Evolutionary conservation across 2,888 invertebrate species (phyloP).

Genomic region (Ornithoptera alexandrae): DNA sequence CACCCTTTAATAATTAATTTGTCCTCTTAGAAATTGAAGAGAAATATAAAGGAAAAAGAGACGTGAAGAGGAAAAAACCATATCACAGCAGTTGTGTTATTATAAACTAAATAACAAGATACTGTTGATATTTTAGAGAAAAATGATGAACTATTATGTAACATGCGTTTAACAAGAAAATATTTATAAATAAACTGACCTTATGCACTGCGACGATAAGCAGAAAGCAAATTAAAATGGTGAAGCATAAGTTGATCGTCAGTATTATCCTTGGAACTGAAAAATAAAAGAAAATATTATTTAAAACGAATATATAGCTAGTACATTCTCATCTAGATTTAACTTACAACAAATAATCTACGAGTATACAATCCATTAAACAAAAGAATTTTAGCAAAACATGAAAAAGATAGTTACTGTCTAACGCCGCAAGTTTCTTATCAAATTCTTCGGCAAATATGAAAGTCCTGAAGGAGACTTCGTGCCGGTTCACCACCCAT

Average conservation of each 20-base stretch:
- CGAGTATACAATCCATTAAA: too few relatives aligned
- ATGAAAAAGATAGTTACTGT: slow-evolving; percentile 70
- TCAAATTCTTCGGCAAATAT: slow-evolving; percentile 83
- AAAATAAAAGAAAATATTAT: slow-evolving; percentile 45
- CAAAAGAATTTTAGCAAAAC: slow-evolving; percentile 6
- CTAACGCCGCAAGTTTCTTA: slow-evolving; percentile 80
- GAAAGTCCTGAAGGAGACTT: slow-evolving; percentile 87
- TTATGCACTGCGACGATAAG: slow-evolving; percentile 87
- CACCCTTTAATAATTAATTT: background rate
- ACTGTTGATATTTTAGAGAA: background rate
- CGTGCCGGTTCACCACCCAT: slow-evolving; percentile 77
- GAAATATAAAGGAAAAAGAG: background rate
- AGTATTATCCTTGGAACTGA: slow-evolving; percentile 87
- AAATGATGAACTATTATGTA: background rate
- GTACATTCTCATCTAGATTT: too few relatives aligned
- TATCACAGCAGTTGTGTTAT: too few relatives aligned
- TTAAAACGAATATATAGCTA: background rate
- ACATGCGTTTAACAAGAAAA: background rate
- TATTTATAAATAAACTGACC: slow-evolving; percentile 71
- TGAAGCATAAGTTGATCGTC: slow-evolving; percentile 89
- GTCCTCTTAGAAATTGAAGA: background rate
- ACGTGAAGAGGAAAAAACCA: too few relatives aligned
- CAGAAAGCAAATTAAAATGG: slow-evolving; percentile 88
- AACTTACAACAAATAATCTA: too few relatives aligned
- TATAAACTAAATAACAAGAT: too few relatives aligned